Evolutionary conservation across 2,113 vertebrate species (phyloP), one percentile per base, ranked within the genome.

Genomic region (Numida meleagris): DNA sequence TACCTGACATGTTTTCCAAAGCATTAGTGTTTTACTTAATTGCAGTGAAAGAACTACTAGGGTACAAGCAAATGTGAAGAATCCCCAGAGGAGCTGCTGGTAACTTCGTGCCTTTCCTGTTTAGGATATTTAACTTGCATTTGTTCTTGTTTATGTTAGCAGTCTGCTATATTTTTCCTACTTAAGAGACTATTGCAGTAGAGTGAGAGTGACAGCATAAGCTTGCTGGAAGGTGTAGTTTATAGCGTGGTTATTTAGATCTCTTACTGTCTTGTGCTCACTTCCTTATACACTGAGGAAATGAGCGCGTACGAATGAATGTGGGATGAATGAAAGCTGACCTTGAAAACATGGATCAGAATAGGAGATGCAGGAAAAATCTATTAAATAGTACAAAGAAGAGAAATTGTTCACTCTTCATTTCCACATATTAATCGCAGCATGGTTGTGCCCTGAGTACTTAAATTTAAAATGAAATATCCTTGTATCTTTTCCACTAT

Each of bases 181-280:
- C 45, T 72, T 61, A 84, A 88, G 62, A 82, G 68, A 33, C 68
- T 91, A 5, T 76, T 95, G 66, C 45, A 84, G 82, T 51, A 84
- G 76, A 84, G 51, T 83, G 75, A 88, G 88, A 88, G 80, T 95
- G 94, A 93, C 80, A 95, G 80, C 73, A 0, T 82, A 95, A 90
- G 90, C 74, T 95, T 88, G 88, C 90, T 96, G 90, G 77, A 90
- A 94, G 90, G 73, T 91, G 90, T 46, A 66, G 61, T 90, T 95
- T 90, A 58, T 42, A 81, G 57, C 36, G 6, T 50, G 59, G 66
- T 68, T 95, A 58, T 79, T 94, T 84, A 95, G 80, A 75, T 57
- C 58, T 66, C 43, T 91, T 89, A 62, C 55, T 65, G 68, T 84
- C 86, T 88, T 62, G 24, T 45, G 43, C 61, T 93, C 48, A 33